A percentile compares a stretch with the other conserved stretches of the same genome.
Conservation (phyloP, 2,797 vertebrate species). For the Sarcoramphus papa region DNA sequence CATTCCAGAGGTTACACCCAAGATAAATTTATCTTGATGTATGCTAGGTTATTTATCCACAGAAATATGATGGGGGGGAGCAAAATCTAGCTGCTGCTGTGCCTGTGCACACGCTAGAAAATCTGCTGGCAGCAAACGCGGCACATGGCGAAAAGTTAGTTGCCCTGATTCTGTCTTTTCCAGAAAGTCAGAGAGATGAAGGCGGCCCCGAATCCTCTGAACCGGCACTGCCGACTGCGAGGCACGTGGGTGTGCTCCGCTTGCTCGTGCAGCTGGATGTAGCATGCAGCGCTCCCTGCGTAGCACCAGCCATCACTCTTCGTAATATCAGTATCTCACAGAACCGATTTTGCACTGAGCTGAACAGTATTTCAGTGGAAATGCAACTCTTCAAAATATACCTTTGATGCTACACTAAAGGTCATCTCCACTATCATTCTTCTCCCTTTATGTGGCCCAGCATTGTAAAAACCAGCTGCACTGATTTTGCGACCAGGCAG, state of each 20-base stretch:
- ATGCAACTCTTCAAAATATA: rapidly evolving
- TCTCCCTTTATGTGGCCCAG: background rate
- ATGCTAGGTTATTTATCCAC: background rate
- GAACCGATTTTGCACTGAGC: background rate
- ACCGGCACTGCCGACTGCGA: rapidly evolving
- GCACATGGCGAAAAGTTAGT: background rate
- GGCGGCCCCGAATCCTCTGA: background rate
- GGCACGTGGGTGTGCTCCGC: background rate
- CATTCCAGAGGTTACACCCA: background rate
- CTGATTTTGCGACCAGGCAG: background rate
- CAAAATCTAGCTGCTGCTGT: background rate
- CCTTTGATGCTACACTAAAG: background rate
- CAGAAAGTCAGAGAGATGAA: background rate
- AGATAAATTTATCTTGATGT: conserved; percentile 17
- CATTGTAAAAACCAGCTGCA: background rate
- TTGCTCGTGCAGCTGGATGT: background rate
- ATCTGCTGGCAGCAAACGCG: background rate
- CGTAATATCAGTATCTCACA: background rate
- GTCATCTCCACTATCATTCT: rapidly evolving
- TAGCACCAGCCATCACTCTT: background rate
- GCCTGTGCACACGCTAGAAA: conserved; percentile 8
- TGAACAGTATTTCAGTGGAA: background rate
- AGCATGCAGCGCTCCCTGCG: rapidly evolving
- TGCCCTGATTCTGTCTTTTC: conserved; percentile 56
- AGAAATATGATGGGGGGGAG: background rate